A percentile compares a stretch with the other conserved stretches of the same genome.
phyloP scores from a whole-genome alignment of 1,140 invertebrate species.

The Cardiocondyla obscurior region DNA sequence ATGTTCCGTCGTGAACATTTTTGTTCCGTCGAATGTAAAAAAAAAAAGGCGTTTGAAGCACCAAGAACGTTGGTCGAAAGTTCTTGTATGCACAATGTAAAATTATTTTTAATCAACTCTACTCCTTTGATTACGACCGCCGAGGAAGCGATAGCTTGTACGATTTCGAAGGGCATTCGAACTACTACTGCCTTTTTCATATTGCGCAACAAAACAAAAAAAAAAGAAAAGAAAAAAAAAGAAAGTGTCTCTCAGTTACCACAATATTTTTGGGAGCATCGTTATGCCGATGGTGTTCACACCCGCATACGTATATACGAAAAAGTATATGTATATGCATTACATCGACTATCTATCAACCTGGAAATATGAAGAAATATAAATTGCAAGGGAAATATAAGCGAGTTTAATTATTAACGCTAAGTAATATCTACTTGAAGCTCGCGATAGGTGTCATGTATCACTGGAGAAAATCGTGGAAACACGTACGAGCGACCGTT shows the following conservation, averaged over 20 bases:
- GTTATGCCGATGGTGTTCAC: slow-evolving; percentile 51
- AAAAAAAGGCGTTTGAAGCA: slow-evolving; percentile 19
- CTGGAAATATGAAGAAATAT: slow-evolving; percentile 46
- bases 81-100: slow-evolving; percentile 34
- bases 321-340: slow-evolving; percentile 28
- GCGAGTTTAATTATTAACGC: slow-evolving; percentile 61
- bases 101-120: slow-evolving; percentile 24
- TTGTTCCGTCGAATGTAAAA: slow-evolving; percentile 53
- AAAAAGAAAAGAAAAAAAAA: slow-evolving; percentile 52
- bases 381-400: slow-evolving; percentile 60
- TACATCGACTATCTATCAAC: slow-evolving; percentile 48
- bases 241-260: slow-evolving; percentile 65
- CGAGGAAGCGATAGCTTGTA: background rate
- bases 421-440: slow-evolving; percentile 57
- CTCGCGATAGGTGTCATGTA: slow-evolving; percentile 53
- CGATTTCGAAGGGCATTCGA: slow-evolving; percentile 62
- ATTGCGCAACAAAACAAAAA: slow-evolving; percentile 51
- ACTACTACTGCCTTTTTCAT: slow-evolving; percentile 65
- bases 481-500: slow-evolving; percentile 60
- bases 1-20: slow-evolving; percentile 59
- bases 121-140: slow-evolving; percentile 2
- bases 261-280: slow-evolving; percentile 59
- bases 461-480: slow-evolving; percentile 49
- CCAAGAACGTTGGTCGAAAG: slow-evolving; percentile 22
- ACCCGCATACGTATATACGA: background rate